Base-by-base conservation (phyloP, 2,888 invertebrate genomes). In the Disparrhopalites patrizii region DNA sequence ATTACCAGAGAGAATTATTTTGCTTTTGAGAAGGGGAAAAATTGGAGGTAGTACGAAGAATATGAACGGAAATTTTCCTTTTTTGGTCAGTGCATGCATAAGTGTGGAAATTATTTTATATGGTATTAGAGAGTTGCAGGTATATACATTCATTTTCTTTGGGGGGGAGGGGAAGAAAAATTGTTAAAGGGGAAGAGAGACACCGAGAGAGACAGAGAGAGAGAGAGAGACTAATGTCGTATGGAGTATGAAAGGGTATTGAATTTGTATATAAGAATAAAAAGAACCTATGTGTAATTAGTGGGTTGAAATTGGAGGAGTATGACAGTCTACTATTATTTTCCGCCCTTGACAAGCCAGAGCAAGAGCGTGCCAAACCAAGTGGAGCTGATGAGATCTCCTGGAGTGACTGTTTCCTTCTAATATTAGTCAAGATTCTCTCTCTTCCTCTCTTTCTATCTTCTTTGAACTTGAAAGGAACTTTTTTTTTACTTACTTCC, bases 321-420 rank as follows among this genome's bases (percentile, higher is more conserved):
- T 55, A 62, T 68, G 68, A 68, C 68, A 68, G 62, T 57, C 63
- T 55, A 62, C 33, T 57, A 64, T 63, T 62, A 56, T 54, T 64
- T 64, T 62, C 67, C 64, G 66, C 66, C 66, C 66, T 69, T 69
- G 66, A 62, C 63, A 50, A 58, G 36, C 23, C 15, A 52, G 62
- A 65, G 66, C 51, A 65, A 68, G 71, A 73, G 73, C 71, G 71
- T 73, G 73, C 73, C 70, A 71, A 73, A 71, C 71, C 68, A 71
- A 68, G 70, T 71, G 73, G 71, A 71, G 69, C 71, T 69, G 70
- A 71, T 68, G 62, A 67, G 70, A 69, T 71, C 73, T 69, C 71
- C 73, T 71, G 66, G 63, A 63, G 71, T 31, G 70, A 18, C 57
- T 63, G 68, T 64, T 73, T 73, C 73, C 73, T 73, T 66, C 68